A percentile compares a stretch with the other conserved stretches of the same genome.
Evolutionary conservation across 2,888 invertebrate genomes (phyloP).

Genomic region (Gonocerus acuteangulatus): DNA sequence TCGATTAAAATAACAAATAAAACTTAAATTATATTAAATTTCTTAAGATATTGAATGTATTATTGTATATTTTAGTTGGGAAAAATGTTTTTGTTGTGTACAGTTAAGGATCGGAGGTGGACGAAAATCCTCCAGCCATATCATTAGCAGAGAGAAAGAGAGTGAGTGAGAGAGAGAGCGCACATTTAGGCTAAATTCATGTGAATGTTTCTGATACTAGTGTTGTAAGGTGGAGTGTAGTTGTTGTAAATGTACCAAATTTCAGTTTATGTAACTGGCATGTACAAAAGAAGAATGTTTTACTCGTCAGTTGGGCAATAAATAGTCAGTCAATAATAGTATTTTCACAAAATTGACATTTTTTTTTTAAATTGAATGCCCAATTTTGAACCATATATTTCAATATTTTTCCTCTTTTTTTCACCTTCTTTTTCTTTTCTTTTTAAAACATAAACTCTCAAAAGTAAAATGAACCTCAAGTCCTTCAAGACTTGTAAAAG

Average conservation of each 20-base stretch:
- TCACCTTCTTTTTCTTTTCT: too few relatives aligned
- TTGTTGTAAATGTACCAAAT: slow-evolving; percentile 33
- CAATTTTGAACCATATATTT: too few relatives aligned
- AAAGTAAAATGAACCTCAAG: too few relatives aligned
- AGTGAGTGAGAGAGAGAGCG: neutral
- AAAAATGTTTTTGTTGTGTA: slow-evolving; percentile 30
- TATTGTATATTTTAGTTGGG: slow-evolving; percentile 31
- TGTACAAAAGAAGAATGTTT: slow-evolving; percentile 33
- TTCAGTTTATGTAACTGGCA: slow-evolving; percentile 27
- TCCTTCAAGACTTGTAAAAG: too few relatives aligned
- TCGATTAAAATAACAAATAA: neutral
- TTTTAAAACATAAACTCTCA: too few relatives aligned
- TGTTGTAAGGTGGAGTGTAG: slow-evolving; percentile 34
- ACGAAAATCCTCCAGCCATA: slow-evolving; percentile 31
- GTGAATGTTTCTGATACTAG: slow-evolving; percentile 30
- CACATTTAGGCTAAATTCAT: slow-evolving; percentile 25
- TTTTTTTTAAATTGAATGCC: slow-evolving; percentile 1
- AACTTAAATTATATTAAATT: slow-evolving; percentile 17
- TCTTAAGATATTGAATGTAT: slow-evolving; percentile 26
- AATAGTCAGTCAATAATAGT: slow-evolving; percentile 35
- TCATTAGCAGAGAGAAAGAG: slow-evolving; percentile 29
- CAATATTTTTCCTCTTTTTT: too few relatives aligned
- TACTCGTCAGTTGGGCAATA: slow-evolving; percentile 34
- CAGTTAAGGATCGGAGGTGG: slow-evolving; percentile 26
- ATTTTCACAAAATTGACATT: slow-evolving; percentile 32